Conservation (phyloP, 92 coral and sea anemone species). For the Galaxea fascicularis region DNA sequence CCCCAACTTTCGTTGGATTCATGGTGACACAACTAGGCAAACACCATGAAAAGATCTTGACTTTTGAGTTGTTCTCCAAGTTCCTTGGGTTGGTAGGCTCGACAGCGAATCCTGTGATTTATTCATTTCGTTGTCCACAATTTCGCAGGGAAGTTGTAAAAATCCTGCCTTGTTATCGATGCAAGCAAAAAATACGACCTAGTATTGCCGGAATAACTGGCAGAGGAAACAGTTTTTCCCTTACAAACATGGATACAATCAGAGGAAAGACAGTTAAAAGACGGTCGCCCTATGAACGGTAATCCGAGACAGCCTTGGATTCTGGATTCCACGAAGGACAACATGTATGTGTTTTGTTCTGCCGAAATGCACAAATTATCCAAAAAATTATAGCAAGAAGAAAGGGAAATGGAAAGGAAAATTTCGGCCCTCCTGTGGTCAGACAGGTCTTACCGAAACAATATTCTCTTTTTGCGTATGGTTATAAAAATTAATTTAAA, state of each 20-base stretch:
- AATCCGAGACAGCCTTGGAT: too few relatives aligned
- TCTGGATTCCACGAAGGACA: too few relatives aligned
- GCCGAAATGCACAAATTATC: too few relatives aligned
- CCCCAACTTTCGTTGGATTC: slow-evolving; percentile 33
- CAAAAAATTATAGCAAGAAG: too few relatives aligned
- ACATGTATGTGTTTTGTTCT: too few relatives aligned
- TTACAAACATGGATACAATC: background rate
- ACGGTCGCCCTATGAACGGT: too few relatives aligned
- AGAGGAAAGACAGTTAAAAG: background rate
- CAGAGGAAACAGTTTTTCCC: background rate
- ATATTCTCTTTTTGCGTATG: too few relatives aligned
- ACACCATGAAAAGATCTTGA: background rate
- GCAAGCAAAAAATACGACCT: slow-evolving; percentile 1
- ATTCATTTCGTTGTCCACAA: slow-evolving; percentile 19
- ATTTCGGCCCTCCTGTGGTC: too few relatives aligned
- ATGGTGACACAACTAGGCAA: background rate
- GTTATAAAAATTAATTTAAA: too few relatives aligned
- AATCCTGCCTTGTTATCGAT: background rate
- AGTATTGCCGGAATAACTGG: background rate
- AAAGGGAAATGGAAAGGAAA: too few relatives aligned
- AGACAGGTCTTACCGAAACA: too few relatives aligned
- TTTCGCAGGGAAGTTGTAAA: slow-evolving; percentile 26
- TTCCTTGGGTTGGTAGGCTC: slow-evolving; percentile 43
- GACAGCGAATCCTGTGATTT: slow-evolving; percentile 40
- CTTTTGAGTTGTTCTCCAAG: background rate